A percentile compares a stretch with the other conserved stretches of the same genome.
Evolutionary conservation across 1,140 invertebrate genomes (phyloP).

Genomic region (Philopotamus ludificatus): DNA sequence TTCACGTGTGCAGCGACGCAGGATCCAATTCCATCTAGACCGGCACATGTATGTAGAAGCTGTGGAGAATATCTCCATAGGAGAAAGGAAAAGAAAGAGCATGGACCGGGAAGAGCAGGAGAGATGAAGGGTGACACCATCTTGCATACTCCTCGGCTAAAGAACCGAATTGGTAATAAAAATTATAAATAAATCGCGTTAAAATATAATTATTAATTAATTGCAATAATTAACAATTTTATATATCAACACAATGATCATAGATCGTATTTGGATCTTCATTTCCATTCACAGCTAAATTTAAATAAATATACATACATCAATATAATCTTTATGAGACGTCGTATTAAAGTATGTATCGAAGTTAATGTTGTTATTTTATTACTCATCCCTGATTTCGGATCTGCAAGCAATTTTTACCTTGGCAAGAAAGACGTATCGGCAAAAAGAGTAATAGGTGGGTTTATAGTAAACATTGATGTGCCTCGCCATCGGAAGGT

Average conservation of each 20-base stretch:
- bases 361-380: too few species aligned
- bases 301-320: too few species aligned
- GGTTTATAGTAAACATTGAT: constrained; percentile 14
- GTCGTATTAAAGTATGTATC: too few species aligned
- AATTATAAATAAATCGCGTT: constrained; percentile 12
- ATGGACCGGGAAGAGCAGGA: not conserved
- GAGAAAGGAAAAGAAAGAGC: not conserved
- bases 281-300: too few species aligned
- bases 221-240: too few species aligned
- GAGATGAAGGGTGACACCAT: constrained; percentile 23
- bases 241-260: too few species aligned
- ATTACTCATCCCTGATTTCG: not conserved
- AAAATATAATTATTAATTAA: too few species aligned
- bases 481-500: constrained; percentile 2
- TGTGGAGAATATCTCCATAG: constrained; percentile 5
- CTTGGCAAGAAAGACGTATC: constrained; percentile 7
- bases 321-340: too few species aligned
- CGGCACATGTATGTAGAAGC: constrained; percentile 11
- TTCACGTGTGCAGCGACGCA: constrained; percentile 9
- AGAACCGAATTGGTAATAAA: constrained; percentile 26
- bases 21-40: constrained; percentile 9
- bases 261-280: too few species aligned
- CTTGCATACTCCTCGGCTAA: not conserved
- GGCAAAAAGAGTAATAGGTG: constrained; percentile 12
- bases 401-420: constrained; percentile 1